Conservation (phyloP, 2,113 vertebrate genomes). For the Oryzias celebensis region DNA sequence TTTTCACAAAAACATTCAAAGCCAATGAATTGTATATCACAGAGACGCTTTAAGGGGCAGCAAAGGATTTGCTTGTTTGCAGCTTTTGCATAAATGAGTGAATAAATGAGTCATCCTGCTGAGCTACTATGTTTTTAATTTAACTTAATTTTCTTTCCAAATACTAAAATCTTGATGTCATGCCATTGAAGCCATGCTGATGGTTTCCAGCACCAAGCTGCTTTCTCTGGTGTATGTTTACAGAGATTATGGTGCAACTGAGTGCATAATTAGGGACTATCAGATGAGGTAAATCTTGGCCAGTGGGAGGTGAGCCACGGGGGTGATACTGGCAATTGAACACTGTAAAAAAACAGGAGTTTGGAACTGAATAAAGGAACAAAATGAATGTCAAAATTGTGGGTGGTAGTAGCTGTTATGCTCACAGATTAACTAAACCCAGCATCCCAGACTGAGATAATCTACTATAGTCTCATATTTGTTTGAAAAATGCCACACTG, state of each 20-base stretch:
- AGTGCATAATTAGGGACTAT: constrained; percentile 45
- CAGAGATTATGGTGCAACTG: constrained; percentile 48
- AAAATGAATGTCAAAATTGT: constrained; percentile 18
- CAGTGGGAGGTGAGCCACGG: constrained; percentile 34
- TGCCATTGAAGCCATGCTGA: constrained; percentile 25
- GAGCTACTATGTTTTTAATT: constrained; percentile 24
- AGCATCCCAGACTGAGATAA: too few relatives aligned
- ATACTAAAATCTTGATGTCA: constrained; percentile 28
- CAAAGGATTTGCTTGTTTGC: constrained; percentile 1
- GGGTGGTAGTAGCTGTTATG: not conserved
- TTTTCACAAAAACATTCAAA: constrained; percentile 28
- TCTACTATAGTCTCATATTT: too few relatives aligned
- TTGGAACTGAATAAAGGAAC: constrained; percentile 6
- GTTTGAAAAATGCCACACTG: too few relatives aligned
- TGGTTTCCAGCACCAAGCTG: constrained; percentile 20
- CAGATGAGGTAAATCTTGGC: constrained; percentile 45
- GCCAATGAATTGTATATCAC: constrained; percentile 21
- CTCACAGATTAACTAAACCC: too few relatives aligned
- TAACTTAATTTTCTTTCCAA: constrained; percentile 8
- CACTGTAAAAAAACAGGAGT: constrained; percentile 23
- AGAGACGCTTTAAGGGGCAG: constrained; percentile 13
- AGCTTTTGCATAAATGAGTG: constrained; percentile 27
- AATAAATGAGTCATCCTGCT: constrained; percentile 27
- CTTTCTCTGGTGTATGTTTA: constrained; percentile 38
- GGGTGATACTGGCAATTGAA: constrained; percentile 35